Conservation (phyloP, 2,797 vertebrate species). For the Caiman crocodilus region DNA sequence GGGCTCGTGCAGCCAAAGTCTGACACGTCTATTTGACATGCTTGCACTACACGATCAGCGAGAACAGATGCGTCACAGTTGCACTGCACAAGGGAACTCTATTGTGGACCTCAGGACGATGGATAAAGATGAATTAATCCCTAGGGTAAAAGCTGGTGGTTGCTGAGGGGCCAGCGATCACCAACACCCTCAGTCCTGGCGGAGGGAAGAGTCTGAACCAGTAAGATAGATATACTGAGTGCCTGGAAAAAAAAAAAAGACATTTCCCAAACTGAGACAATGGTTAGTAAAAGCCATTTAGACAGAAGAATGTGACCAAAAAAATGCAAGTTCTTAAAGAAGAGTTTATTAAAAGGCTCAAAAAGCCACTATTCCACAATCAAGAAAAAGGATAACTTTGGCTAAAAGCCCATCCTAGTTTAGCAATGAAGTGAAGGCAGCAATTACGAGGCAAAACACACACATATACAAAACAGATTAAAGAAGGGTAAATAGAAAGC, state of each 20-base stretch:
- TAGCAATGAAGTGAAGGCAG: neutral
- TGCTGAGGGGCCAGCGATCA: neutral
- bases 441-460: neutral
- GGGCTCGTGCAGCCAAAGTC: neutral
- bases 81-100: constrained; percentile 44
- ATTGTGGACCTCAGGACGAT: neutral
- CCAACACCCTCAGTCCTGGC: neutral
- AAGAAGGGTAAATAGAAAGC: neutral
- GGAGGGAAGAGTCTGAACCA: neutral
- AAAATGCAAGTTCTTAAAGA: neutral
- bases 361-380: neutral
- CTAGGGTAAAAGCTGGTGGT: neutral
- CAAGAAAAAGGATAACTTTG: neutral
- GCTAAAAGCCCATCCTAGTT: neutral
- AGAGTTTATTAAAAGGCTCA: neutral
- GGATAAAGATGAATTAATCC: neutral
- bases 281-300: neutral
- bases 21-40: constrained; percentile 24
- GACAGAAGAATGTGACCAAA: neutral
- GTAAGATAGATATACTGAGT: neutral
- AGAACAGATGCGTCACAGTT: constrained; percentile 20
- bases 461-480: neutral
- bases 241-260: neutral
- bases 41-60: accelerated
- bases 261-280: neutral